phyloP scores from a whole-genome alignment of 2,888 invertebrate genomes.

The Cosmia pyralina region DNA sequence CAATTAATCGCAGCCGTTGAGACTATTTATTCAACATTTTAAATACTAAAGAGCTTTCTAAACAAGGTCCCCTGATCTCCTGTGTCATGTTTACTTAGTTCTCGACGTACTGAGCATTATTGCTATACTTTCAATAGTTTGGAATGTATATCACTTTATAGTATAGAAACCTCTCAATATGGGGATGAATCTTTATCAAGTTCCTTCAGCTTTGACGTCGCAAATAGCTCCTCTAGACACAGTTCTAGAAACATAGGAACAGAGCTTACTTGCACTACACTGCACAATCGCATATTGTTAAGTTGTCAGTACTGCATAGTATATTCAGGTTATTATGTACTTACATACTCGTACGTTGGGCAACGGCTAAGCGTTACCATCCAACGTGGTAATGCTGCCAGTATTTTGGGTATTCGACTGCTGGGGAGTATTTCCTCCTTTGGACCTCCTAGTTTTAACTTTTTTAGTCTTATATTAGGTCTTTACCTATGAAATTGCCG shows the following conservation, averaged over 20 bases:
- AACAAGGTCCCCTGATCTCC: slow-evolving; percentile 24
- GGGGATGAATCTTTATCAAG: slow-evolving; percentile 7
- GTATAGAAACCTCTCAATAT: slow-evolving; percentile 1
- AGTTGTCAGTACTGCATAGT: slow-evolving; percentile 1
- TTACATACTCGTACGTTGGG: no score
- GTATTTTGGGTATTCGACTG: background rate
- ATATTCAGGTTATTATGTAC: slow-evolving; percentile 3
- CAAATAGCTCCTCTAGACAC: background rate
- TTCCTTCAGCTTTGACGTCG: slow-evolving; percentile 1
- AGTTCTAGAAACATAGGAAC: background rate
- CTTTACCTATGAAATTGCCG: no score
- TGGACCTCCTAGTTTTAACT: background rate
- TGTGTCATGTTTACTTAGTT: slow-evolving; percentile 30
- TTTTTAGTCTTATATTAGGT: background rate
- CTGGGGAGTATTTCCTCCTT: no score
- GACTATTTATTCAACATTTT: slow-evolving; percentile 43
- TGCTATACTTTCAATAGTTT: slow-evolving; percentile 12
- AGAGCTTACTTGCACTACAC: background rate
- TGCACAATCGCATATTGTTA: slow-evolving; percentile 7
- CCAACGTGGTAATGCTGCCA: background rate
- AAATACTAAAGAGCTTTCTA: slow-evolving; percentile 33
- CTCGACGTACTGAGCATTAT: background rate
- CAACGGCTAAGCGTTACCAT: background rate
- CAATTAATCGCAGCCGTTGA: slow-evolving; percentile 33
- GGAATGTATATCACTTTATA: background rate